A percentile compares a stretch with the other conserved stretches of the same genome.
These are phyloP conservation scores for Paradoxurus hermaphroditus DNA, from an alignment of 2,113 vertebrate genomes.

Conservation along the genomic window DNA sequence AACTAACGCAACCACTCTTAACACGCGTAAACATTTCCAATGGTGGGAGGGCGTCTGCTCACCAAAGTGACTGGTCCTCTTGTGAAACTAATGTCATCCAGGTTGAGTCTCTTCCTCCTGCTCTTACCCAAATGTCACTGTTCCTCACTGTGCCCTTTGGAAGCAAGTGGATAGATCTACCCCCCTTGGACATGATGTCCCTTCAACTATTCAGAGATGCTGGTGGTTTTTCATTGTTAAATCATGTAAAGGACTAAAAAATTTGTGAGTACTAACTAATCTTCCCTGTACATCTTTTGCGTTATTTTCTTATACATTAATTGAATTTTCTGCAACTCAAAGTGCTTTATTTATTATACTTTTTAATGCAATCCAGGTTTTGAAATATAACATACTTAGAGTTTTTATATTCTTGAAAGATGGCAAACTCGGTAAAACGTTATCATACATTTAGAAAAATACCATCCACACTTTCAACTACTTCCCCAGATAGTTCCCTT, in stretches of 20 bases:
- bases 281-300: neutral
- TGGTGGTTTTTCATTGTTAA: neutral
- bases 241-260: neutral
- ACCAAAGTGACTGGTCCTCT: neutral
- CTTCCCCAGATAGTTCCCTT: neutral
- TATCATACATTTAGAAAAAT: neutral
- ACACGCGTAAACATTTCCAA: neutral
- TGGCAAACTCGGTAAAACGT: neutral
- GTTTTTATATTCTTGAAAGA: neutral
- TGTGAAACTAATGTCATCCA: neutral
- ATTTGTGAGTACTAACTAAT: neutral
- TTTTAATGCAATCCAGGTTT: neutral
- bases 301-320: neutral
- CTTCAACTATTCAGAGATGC: neutral
- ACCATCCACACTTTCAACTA: neutral
- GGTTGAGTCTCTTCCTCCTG: neutral
- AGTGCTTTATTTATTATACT: neutral
- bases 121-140: neutral
- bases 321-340: neutral
- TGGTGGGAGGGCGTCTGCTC: neutral
- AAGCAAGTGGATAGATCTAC: neutral
- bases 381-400: neutral
- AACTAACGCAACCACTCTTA: neutral
- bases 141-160: neutral
- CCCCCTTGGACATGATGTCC: neutral